These are phyloP conservation scores for Solen grandis DNA, from an alignment of 1,140 invertebrate species.

Conservation along the genomic window DNA sequence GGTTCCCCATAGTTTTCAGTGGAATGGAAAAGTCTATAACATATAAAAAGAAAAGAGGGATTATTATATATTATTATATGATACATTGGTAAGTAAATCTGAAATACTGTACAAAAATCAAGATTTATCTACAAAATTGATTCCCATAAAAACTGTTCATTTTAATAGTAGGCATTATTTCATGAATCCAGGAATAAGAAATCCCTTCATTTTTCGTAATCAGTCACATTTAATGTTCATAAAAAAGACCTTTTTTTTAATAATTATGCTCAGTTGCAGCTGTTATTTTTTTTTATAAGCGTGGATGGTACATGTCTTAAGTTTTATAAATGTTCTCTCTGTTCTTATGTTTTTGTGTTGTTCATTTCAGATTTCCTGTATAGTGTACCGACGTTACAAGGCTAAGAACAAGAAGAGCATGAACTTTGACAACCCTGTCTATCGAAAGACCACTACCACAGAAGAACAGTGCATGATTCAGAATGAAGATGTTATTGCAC, in stretches of 20 bases:
- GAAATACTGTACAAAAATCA: too few relatives aligned
- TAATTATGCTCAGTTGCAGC: background rate
- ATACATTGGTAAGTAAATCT: too few relatives aligned
- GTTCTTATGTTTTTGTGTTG: constrained; percentile 9
- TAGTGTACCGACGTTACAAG: constrained; percentile 91
- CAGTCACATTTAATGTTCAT: too few relatives aligned
- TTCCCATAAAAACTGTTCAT: too few relatives aligned
- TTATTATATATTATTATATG: too few relatives aligned
- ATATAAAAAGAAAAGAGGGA: too few relatives aligned
- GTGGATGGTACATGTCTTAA: background rate
- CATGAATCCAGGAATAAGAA: too few relatives aligned
- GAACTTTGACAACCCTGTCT: constrained; percentile 99
- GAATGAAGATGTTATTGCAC: constrained; percentile 74
- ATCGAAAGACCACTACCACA: constrained; percentile 97
- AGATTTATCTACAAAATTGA: too few relatives aligned
- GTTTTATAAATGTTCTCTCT: background rate
- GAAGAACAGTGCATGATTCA: constrained; percentile 82
- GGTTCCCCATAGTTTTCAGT: too few relatives aligned
- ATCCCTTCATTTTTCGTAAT: too few relatives aligned
- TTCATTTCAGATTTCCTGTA: constrained; percentile 85
- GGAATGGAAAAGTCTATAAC: too few relatives aligned
- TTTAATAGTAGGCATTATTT: too few relatives aligned
- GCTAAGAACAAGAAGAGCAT: constrained; percentile 94
- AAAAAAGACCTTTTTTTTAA: constrained; percentile 8
- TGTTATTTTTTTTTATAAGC: background rate